A percentile compares a stretch with the other conserved stretches of the same genome.
phyloP scores from a whole-genome alignment of 2,888 invertebrate genomes.

The Eudemis profundana region DNA sequence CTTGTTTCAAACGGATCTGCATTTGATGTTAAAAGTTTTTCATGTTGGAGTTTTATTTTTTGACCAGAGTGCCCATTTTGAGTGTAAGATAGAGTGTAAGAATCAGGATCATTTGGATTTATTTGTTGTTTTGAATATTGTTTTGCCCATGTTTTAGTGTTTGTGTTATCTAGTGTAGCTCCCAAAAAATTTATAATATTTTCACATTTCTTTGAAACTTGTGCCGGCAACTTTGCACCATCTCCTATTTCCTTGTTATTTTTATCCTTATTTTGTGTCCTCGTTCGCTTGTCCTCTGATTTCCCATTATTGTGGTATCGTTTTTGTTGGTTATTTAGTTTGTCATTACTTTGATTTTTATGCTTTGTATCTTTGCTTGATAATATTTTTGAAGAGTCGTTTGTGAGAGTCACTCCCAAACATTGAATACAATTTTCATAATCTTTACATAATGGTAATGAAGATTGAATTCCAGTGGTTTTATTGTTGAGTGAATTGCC shows the following conservation, averaged over 20 bases:
- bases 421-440: conserved; percentile 68
- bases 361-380: conserved; percentile 30
- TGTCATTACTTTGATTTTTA: neutral
- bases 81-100: too few relatives aligned
- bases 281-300: neutral
- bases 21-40: neutral
- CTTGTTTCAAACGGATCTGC: conserved; percentile 1
- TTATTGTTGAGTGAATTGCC: neutral
- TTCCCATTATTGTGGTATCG: neutral
- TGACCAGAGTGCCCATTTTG: too few relatives aligned
- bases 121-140: neutral
- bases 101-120: too few relatives aligned
- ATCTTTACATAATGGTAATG: conserved; percentile 49
- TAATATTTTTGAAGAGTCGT: conserved; percentile 49
- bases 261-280: neutral
- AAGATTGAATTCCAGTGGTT: conserved; percentile 49
- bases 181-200: conserved; percentile 17
- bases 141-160: neutral
- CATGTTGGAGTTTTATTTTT: too few relatives aligned
- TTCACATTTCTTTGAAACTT: neutral
- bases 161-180: neutral
- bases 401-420: conserved; percentile 73
- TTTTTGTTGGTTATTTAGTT: neutral
- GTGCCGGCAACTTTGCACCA: neutral
- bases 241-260: neutral